A percentile compares a stretch with the other conserved stretches of the same genome.
Evolutionary conservation across 1,140 invertebrate genomes (phyloP).

Genomic region (Melipona quadrifasciata): DNA sequence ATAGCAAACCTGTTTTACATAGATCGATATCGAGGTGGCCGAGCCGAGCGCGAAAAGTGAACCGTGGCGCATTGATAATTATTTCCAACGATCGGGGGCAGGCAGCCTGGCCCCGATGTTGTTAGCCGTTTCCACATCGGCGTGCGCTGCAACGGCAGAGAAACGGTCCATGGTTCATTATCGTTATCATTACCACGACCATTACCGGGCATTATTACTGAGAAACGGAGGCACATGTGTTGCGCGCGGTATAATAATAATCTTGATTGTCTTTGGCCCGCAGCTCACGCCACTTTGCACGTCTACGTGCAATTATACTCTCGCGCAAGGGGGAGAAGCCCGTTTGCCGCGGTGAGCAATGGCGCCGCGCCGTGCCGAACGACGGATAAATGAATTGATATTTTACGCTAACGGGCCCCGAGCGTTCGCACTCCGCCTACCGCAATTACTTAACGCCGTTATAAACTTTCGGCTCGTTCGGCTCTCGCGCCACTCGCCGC

Average conservation of each 20-base stretch:
- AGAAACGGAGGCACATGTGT: conserved; percentile 40
- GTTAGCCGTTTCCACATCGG: background rate
- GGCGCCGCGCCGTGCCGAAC: background rate
- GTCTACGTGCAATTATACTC: conserved; percentile 67
- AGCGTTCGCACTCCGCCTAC: conserved; percentile 12
- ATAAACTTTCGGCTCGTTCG: background rate
- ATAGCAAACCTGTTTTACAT: conserved; percentile 15
- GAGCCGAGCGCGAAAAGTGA: conserved; percentile 1
- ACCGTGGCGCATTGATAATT: conserved; percentile 50
- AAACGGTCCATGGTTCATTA: conserved; percentile 35
- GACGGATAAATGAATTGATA: conserved; percentile 46
- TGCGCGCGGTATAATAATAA: conserved; percentile 66
- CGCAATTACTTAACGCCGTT: conserved; percentile 48
- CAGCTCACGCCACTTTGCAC: conserved; percentile 66
- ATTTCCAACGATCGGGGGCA: conserved; percentile 35
- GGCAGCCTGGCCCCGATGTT: background rate
- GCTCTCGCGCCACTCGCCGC: too few species aligned
- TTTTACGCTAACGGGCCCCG: conserved; percentile 51
- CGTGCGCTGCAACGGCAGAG: background rate
- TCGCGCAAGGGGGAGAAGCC: conserved; percentile 36
- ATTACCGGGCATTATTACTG: conserved; percentile 64
- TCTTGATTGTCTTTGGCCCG: conserved; percentile 68
- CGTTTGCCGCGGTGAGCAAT: conserved; percentile 20
- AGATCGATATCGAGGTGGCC: conserved; percentile 4
- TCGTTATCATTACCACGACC: conserved; percentile 62